Evolutionary conservation across 2,113 vertebrate species (phyloP), one percentile per base, ranked within the genome.

Genomic region (rabbit (Oryctolagus cuniculus)): DNA sequence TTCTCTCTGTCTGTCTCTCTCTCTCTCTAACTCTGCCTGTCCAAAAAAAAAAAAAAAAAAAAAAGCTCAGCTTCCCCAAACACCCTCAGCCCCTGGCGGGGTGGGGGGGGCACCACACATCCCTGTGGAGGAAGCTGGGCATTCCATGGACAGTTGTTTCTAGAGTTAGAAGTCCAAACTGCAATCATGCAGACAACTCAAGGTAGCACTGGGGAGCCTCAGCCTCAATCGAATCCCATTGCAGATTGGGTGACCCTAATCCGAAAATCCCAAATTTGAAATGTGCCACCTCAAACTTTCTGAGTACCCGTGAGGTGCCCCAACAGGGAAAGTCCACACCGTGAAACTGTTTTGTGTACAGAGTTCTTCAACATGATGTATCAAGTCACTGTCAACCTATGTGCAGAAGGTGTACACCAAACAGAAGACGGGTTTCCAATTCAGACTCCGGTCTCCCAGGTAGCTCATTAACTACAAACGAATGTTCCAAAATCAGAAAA

Each of bases 111-210:
- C 17, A 15, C 34, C 61, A 3, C 12, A 15, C 58, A 61, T 75
- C 29, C 9, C 0, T 53, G 80, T 49, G 9, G 24, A 90, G 55
- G 61, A 72, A 53, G 77, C 10, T 6, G 38, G 67, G 19, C 36
- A 58, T 16, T 27, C 38, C 27, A 15, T 2, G 9, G 24, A 25
- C 55, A 66, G 70, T 25, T 87, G 2, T 67, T 66, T 72, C 79
- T 69, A 78, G 63, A 88, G 70, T n/a, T 81, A 72, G 92, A 82
- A 38, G 49, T 24, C 27, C 64, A 63, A 4, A 10, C 93, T 73
- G 36, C 92, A 63, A 12, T 64, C 31, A 16, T 0, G 0, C 0
- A 21, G 75, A 64, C 19, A 12, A 27, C 21, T 34, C 36, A 34
- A 38, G 49, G 15, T 21, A 61, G 22, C 34, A 38, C 3, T 9